These are phyloP conservation scores for Orgyia antiqua DNA, from an alignment of 2,888 invertebrate species.

Conservation along the genomic window DNA sequence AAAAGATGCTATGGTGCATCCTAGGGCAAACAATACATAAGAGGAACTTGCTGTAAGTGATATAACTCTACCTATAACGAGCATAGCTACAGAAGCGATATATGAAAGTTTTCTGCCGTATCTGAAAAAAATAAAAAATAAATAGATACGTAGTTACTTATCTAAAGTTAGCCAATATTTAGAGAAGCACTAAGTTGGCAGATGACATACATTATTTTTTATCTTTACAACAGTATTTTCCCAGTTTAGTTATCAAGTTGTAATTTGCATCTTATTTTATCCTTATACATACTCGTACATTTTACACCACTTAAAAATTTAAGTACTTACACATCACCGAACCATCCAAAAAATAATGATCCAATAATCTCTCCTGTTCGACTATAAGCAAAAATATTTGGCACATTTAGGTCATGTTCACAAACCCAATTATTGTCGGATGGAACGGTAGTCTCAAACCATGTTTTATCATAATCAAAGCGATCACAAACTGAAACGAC, in stretches of 20 bases:
- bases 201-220: too few species aligned
- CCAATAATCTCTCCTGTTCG: slow-evolving; percentile 46
- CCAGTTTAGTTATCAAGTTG: too few species aligned
- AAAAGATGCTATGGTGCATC: slow-evolving; percentile 41
- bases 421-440: slow-evolving; percentile 56
- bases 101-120: slow-evolving; percentile 51
- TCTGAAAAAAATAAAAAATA: slow-evolving; percentile 30
- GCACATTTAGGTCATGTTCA: slow-evolving; percentile 42
- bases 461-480: slow-evolving; percentile 44
- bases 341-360: slow-evolving; percentile 51
- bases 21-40: slow-evolving; percentile 37
- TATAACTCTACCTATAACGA: slow-evolving; percentile 40
- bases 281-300: too few species aligned
- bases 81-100: slow-evolving; percentile 37
- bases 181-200: too few species aligned
- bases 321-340: slow-evolving; percentile 53
- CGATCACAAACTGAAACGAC: slow-evolving; percentile 36
- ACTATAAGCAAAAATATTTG: slow-evolving; percentile 43
- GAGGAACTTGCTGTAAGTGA: slow-evolving; percentile 40
- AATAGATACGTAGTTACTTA: neutral
- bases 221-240: too few species aligned
- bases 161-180: too few species aligned
- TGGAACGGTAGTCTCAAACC: slow-evolving; percentile 47
- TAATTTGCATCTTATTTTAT: too few species aligned
- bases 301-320: too few species aligned